Evolutionary conservation across 1,140 invertebrate genomes (phyloP), one percentile per base, ranked within the genome.

Genomic region (Danaus plexippus): DNA sequence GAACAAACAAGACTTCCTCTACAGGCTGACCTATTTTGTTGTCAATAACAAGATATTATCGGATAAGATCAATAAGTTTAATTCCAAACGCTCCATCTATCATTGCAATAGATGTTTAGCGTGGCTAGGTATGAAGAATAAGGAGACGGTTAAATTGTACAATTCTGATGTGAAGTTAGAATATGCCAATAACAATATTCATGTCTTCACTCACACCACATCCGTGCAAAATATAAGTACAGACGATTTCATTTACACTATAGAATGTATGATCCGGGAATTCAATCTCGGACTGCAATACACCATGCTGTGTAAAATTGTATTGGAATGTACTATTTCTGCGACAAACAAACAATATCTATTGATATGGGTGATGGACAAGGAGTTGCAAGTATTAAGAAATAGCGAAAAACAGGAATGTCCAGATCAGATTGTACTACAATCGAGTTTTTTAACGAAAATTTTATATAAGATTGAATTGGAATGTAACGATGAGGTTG

Each of bases 351-450:
- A 85, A 59, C 82, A 89, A 64, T 88, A 79, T 66, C 57, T 90
- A 11, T 67, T 89, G 2, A 71, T 90, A 32, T 89, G 89, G 88
- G 70, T 90, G 9, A 86, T 89, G 70, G 89, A 90, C 65, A 89
- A 87, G 57, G 83, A 89, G 55, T 70, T 90, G 40, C 82, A 89
- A 63, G 78, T 90, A 3, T 53, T 85, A 10, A 73, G 73, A 52
- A 78, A 80, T 42, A 64, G 48, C 45, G 66, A 69, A 10, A 64
- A 73, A 22, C 55, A 61, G 43, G 67, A 73, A 7, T 59, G 75
- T 9, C 66, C 60, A 54, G 71, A 81, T 53, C 77, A 76, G 69
- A 69, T 87, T 48, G 65, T 74, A 52, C 61, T 86, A 11, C 65
- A 83, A 13, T 85, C 83, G 0, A 76, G 66, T 56, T 75, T 72